A percentile compares a stretch with the other conserved stretches of the same genome.
Conservation (phyloP, 2,797 vertebrate species). For the Micromesistius poutassou region DNA sequence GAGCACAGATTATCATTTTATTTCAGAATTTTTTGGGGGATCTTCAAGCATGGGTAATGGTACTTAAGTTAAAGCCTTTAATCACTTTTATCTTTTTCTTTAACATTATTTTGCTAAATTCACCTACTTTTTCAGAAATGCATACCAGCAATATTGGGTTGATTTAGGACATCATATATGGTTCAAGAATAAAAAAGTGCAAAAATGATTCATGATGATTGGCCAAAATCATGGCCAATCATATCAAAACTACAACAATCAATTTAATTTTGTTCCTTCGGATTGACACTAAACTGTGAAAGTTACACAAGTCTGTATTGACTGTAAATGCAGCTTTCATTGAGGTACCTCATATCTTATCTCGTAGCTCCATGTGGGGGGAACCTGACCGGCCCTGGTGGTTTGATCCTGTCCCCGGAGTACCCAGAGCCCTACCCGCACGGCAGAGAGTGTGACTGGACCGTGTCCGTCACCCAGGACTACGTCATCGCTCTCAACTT, state of each 20-base stretch:
- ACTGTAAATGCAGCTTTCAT: background rate
- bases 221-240: too few species aligned
- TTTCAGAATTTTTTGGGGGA: background rate
- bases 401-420: conserved; percentile 93
- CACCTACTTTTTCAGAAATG: background rate
- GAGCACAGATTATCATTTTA: background rate
- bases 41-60: background rate
- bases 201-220: background rate
- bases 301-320: background rate
- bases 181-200: too few species aligned
- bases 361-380: conserved; percentile 90
- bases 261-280: background rate
- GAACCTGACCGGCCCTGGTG: conserved; percentile 85
- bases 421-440: conserved; percentile 95
- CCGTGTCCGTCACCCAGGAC: conserved; percentile 85
- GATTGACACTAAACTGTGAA: background rate
- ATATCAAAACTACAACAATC: background rate
- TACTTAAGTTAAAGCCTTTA: background rate
- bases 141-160: background rate
- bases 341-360: background rate
- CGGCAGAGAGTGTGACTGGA: conserved; percentile 96
- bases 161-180: background rate
- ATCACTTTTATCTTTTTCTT: background rate
- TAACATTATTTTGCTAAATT: background rate
- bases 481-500: conserved; percentile 94